These are phyloP conservation scores for Gobiocypris rarus DNA, from an alignment of 2,113 vertebrate species.

Conservation along the genomic window DNA sequence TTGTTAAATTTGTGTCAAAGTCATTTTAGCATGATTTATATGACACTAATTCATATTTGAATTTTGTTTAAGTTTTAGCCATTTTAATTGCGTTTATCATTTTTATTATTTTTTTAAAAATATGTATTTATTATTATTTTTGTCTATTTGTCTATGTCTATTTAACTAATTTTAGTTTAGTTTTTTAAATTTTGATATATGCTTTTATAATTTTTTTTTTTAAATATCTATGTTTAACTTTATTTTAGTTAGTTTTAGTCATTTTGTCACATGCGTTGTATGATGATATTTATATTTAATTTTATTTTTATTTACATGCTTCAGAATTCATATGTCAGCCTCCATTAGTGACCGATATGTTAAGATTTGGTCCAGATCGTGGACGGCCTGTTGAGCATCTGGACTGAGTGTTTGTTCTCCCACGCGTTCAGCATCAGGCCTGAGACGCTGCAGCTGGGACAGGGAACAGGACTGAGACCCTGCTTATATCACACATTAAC, in stretches of 20 bases:
- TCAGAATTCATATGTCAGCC: neutral
- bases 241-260: neutral
- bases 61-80: neutral
- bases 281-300: neutral
- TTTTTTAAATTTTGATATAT: too few relatives aligned
- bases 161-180: too few relatives aligned
- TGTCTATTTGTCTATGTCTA: too few relatives aligned
- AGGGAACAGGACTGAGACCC: neutral
- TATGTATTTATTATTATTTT: too few relatives aligned
- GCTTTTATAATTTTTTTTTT: too few relatives aligned
- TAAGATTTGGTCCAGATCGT: neutral
- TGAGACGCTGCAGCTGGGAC: slow-evolving; percentile 23
- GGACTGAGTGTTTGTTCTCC: neutral
- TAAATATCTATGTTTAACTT: neutral
- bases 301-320: neutral
- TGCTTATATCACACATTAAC: neutral
- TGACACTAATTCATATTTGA: too few relatives aligned
- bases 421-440: neutral
- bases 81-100: neutral
- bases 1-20: neutral
- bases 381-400: neutral
- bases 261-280: neutral
- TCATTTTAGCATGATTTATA: too few relatives aligned
- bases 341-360: neutral
- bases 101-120: neutral